A percentile compares a stretch with the other conserved stretches of the same genome.
These are phyloP conservation scores for Dascillus cervinus DNA, from an alignment of 2,888 invertebrate genomes.

Conservation along the genomic window DNA sequence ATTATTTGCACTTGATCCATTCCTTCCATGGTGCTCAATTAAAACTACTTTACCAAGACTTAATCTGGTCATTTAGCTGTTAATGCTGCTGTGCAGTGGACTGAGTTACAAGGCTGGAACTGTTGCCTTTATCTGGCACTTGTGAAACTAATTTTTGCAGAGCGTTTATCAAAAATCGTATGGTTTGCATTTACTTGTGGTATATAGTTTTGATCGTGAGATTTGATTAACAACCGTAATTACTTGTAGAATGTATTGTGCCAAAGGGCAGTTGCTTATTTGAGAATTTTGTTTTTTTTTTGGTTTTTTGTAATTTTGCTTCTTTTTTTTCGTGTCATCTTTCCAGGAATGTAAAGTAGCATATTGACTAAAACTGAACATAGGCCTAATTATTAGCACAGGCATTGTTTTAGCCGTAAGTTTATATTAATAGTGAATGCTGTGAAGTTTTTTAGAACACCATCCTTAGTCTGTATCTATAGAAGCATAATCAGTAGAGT, in stretches of 20 bases:
- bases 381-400: conserved; percentile 22
- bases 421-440: conserved; percentile 26
- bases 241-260: conserved; percentile 18
- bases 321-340: conserved; percentile 8
- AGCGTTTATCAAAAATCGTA: conserved; percentile 4
- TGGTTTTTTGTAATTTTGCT: conserved; percentile 12
- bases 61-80: conserved; percentile 26
- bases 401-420: conserved; percentile 7
- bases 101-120: conserved; percentile 30
- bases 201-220: neutral
- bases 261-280: conserved; percentile 33
- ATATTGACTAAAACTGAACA: conserved; percentile 13
- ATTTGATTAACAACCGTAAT: conserved; percentile 2
- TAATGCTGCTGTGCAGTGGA: conserved; percentile 31
- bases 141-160: conserved; percentile 6
- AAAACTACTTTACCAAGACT: conserved; percentile 21
- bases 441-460: conserved; percentile 36
- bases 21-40: conserved; percentile 65
- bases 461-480: conserved; percentile 24
- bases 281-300: conserved; percentile 13
- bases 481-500: conserved; percentile 25
- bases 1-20: conserved; percentile 46
- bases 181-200: no score
- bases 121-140: conserved; percentile 29
- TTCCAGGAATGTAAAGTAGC: conserved; percentile 8